Evolutionary conservation across 2,113 vertebrate species (phyloP).

Genomic region (Phaethon lepturus): DNA sequence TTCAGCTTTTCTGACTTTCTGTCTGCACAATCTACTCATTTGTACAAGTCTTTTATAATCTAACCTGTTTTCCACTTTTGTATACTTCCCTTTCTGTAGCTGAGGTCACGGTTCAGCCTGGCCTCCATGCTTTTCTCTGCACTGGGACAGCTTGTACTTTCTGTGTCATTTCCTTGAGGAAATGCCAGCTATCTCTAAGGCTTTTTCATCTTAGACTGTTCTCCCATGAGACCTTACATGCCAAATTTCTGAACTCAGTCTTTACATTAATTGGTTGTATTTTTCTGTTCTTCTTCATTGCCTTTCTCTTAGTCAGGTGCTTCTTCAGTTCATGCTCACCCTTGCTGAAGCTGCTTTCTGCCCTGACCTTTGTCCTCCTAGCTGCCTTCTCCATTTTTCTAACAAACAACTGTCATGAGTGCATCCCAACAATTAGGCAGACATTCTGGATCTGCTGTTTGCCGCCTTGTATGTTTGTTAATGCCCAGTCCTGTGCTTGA

Average conservation of each 20-base stretch:
- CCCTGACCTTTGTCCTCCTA: background rate
- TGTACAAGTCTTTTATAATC: background rate
- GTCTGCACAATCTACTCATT: background rate
- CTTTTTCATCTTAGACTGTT: background rate
- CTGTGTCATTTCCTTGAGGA: background rate
- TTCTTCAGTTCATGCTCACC: background rate
- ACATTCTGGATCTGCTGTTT: background rate
- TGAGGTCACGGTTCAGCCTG: background rate
- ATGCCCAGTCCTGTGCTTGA: background rate
- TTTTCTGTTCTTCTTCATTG: background rate
- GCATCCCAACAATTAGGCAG: background rate
- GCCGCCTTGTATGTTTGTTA: background rate
- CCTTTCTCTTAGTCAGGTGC: background rate
- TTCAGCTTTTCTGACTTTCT: background rate
- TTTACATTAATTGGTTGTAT: background rate
- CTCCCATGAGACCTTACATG: background rate
- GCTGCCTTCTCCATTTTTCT: background rate
- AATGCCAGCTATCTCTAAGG: background rate
- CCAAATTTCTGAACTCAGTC: background rate
- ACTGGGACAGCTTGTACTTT: background rate
- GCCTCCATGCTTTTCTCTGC: background rate
- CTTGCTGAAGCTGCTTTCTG: background rate
- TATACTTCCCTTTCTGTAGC: background rate
- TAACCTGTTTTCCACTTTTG: background rate
- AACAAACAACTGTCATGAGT: background rate